Evolutionary conservation across 64 coral and sea anemone species (phyloP).

Genomic region (Cladopsammia gracilis): DNA sequence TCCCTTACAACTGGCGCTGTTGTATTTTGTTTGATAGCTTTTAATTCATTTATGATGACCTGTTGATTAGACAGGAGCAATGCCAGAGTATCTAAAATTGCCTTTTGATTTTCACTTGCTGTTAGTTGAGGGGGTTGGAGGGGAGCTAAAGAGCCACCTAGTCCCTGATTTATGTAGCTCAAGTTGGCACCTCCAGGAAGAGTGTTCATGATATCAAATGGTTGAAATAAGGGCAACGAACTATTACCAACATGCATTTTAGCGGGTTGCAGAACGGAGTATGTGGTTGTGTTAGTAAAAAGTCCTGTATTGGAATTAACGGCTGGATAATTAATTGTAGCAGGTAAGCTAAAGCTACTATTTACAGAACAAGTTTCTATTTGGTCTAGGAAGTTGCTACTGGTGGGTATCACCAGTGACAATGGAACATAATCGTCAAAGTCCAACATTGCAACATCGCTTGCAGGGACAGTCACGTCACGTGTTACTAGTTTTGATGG

Average conservation of each 20-base stretch:
- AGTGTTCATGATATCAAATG: slow-evolving; percentile 43
- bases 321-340: not conserved
- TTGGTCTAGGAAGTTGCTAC: no score
- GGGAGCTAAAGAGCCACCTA: slow-evolving; percentile 18
- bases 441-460: no score
- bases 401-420: no score
- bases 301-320: not conserved
- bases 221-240: not conserved
- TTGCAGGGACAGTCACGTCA: no score
- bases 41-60: slow-evolving; percentile 43
- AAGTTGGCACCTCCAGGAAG: slow-evolving; percentile 42
- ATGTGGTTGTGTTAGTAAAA: slow-evolving; percentile 18
- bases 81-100: slow-evolving; percentile 27
- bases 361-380: no score
- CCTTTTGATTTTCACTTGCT: slow-evolving; percentile 33
- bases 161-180: slow-evolving; percentile 31
- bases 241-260: no score
- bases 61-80: slow-evolving; percentile 38
- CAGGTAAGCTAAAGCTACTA: no score
- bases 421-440: no score
- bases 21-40: slow-evolving; percentile 23
- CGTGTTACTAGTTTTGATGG: no score
- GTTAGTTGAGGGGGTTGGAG: slow-evolving; percentile 7
- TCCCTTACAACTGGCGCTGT: no score
- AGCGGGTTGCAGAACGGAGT: slow-evolving; percentile 32